These are phyloP conservation scores for Gambusia yucatana DNA, from an alignment of 2,797 vertebrate species.

Conservation along the genomic window DNA sequence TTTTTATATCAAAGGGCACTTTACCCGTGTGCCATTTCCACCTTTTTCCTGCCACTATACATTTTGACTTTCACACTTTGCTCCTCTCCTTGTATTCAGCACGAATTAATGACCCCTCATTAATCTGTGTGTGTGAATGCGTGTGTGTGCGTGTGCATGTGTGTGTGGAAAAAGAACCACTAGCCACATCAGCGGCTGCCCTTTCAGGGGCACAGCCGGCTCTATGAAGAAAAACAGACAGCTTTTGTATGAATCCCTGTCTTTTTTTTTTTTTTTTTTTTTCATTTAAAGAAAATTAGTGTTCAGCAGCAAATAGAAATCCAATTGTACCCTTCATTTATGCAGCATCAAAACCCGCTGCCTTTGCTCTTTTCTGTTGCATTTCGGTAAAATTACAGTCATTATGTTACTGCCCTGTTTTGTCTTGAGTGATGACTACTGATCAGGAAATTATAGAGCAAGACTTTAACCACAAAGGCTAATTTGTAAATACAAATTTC, in stretches of 20 bases:
- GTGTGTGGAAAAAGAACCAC: constrained; percentile 60
- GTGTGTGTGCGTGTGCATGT: constrained; percentile 75
- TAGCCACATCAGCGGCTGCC: constrained; percentile 88
- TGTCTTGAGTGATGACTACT: constrained; percentile 53
- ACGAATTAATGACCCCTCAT: constrained; percentile 91
- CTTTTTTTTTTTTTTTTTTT: constrained; percentile 87
- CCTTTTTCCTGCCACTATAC: constrained; percentile 42
- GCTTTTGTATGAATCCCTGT: constrained; percentile 94
- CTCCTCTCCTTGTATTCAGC: constrained; percentile 87
- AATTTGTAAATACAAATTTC: constrained; percentile 51
- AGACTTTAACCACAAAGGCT: constrained; percentile 30
- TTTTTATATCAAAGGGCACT: constrained; percentile 65
- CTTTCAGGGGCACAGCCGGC: constrained; percentile 87
- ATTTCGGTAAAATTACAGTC: constrained; percentile 76
- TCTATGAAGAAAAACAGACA: constrained; percentile 90
- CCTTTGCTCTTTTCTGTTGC: constrained; percentile 78
- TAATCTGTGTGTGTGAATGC: constrained; percentile 63
- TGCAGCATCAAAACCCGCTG: constrained; percentile 81
- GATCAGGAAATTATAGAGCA: constrained; percentile 55
- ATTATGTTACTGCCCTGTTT: constrained; percentile 70
- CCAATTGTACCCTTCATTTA: constrained; percentile 84
- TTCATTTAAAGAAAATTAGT: constrained; percentile 95
- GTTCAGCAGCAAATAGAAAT: constrained; percentile 87
- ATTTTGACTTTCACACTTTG: constrained; percentile 92
- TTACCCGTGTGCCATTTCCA: constrained; percentile 48